Conservation (phyloP, 2,113 vertebrate species). For the Lethenteron reissneri region DNA sequence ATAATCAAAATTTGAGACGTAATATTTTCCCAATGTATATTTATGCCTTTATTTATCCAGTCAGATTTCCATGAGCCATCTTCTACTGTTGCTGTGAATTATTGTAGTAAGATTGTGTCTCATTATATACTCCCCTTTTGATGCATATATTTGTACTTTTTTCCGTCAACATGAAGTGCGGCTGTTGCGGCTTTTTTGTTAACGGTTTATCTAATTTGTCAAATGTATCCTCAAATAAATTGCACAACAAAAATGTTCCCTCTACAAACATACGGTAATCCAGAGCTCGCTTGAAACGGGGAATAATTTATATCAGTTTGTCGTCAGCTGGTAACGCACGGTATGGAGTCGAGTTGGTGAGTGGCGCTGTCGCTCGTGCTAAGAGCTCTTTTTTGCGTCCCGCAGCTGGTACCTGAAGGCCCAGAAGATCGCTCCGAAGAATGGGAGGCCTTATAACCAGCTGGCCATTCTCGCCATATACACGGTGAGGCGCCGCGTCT, state of each 20-base stretch:
- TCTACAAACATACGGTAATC: background rate
- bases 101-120: too few species aligned
- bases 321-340: conserved; percentile 2
- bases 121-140: too few species aligned
- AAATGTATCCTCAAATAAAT: background rate
- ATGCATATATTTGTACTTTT: too few species aligned
- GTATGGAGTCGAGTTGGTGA: conserved; percentile 7
- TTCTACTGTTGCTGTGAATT: too few species aligned
- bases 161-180: too few species aligned
- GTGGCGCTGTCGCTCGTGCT: conserved; percentile 1
- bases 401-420: conserved; percentile 92
- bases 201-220: background rate
- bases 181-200: too few species aligned
- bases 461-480: conserved; percentile 82
- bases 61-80: too few species aligned
- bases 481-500: conserved; percentile 36
- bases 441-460: conserved; percentile 88
- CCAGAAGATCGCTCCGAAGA: conserved; percentile 93
- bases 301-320: background rate
- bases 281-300: background rate
- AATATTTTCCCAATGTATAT: too few species aligned
- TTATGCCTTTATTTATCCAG: too few species aligned
- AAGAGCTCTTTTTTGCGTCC: conserved; percentile 13
- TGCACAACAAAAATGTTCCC: background rate
- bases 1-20: background rate